Base-by-base conservation (phyloP, 1,140 invertebrate species). In the Delia radicum region DNA sequence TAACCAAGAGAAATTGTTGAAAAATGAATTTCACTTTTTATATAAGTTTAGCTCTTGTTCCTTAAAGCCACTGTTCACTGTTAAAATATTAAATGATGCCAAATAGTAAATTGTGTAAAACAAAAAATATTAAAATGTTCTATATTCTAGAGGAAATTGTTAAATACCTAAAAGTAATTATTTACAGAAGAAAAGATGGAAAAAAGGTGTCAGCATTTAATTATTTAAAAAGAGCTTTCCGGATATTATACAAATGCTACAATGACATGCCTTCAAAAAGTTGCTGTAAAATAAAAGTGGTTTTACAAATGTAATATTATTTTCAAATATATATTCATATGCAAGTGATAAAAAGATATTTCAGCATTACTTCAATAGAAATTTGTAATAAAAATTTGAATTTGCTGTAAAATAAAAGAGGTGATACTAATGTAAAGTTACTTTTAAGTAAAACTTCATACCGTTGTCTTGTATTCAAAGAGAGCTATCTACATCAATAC, bases 161-260 rank as follows among this genome's bases (percentile, higher is more conserved):
- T 31, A 69, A 69, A 37, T 69, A 69, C 31, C 65, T 69, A 33
- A 69, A 69, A 69, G 65, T 69, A 69, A 69, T 69, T 69, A 37
- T 69, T 69, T 69, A 33, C 29, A 37, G 4, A 55, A 21, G 48
- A 55, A 55, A 42, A 55, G n/a, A 55, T 55, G 48, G 21, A 55
- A 55, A 37, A 55, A 55, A 55, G 48, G 48, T 55, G 48, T 55
- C 48, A 55, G 48, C 48, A 55, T 55, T 55, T 55, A 55, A 55
- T 55, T 55, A 55, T 55, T 55, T 21, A 21, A 55, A 55, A 55
- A 55, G 48, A 55, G 48, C 8, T 55, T 55, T 55, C 48, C 48
- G 48, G 48, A 55, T 21, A 55, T 18, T 55, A 55, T 21, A 21
- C 48, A 55, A 55, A 6, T 3, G 48, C 48, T 55, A 21, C 48